Evolutionary conservation across 1,140 invertebrate genomes (phyloP), one percentile per base, ranked within the genome.

Genomic region (Trachymyrmex cornetzi): DNA sequence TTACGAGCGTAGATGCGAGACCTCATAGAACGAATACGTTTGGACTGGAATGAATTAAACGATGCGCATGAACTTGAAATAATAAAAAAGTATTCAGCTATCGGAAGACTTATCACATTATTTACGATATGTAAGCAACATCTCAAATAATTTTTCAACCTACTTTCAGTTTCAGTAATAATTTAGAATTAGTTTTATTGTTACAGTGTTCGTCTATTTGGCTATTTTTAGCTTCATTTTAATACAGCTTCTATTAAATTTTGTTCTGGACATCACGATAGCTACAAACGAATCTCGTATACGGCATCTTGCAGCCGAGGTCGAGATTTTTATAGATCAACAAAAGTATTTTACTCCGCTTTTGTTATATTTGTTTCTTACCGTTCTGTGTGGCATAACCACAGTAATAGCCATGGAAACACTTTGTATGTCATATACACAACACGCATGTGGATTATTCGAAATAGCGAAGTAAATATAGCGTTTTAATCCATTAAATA

Each of bases 391-490:
- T 19, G 72, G 84, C 12, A 0, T 92, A 12, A 77, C 85, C 0
- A 59, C 88, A 1, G 48, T 90, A 9, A 59, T 87, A 75, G 87
- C 88, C 9, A 72, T 81, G 27, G 91, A 92, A 50, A 64, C 82
- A 1, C 80, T 91, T 74, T 64, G 75, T 6, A 77, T 91, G 71
- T 61, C 61, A 16, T 88, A 85, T 3, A 55, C 72, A 7, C 86
- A 91, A 50, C 71, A 82, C 14, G 69, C 53, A 6, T 71, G 53
- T 14, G 66, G 55, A 59, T 74, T 82, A 24, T 72, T 74, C 22
- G 24, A 72, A 82, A 81, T 92, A 69, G 61, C 87, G 12, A 79
- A 84, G 91, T 92, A 90, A 90, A 75, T 71, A 19, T 5, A 48
- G 1, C 4, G 7, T 22, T 34, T 67, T 44, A 44, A 44, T 44